Evolutionary conservation across 2,888 invertebrate genomes (phyloP).

Genomic region (Dioctria rufipes): DNA sequence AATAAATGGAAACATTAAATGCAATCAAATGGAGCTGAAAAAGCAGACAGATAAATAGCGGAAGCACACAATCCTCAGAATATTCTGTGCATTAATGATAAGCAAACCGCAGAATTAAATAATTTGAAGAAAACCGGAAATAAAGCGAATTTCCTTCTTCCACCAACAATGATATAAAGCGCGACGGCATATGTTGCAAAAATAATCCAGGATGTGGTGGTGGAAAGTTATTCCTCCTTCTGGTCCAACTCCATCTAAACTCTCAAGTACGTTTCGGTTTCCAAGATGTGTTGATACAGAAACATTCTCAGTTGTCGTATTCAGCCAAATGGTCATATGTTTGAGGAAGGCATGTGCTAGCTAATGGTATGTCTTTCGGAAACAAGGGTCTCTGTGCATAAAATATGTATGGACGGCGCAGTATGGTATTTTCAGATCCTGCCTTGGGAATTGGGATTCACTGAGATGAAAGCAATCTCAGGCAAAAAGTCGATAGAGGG

Average conservation of each 20-base stretch:
- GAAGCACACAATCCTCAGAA: neutral
- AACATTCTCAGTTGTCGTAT: constrained; percentile 37
- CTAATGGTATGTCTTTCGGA: constrained; percentile 36
- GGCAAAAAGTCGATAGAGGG: too few species aligned
- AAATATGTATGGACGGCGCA: constrained; percentile 39
- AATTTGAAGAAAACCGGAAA: constrained; percentile 38
- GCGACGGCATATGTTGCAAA: constrained; percentile 42
- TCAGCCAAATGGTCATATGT: constrained; percentile 37
- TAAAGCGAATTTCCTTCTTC: constrained; percentile 39
- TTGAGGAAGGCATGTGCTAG: constrained; percentile 34
- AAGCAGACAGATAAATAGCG: constrained; percentile 3
- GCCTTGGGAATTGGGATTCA: neutral
- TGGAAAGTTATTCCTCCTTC: constrained; percentile 15
- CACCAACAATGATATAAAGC: constrained; percentile 33
- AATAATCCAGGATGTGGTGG: constrained; percentile 46
- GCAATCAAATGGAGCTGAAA: neutral
- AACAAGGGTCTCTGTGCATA: constrained; percentile 42
- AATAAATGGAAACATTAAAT: constrained; percentile 3
- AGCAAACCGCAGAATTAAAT: constrained; percentile 30
- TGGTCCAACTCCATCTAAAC: constrained; percentile 29
- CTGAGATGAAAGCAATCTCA: constrained; percentile 9
- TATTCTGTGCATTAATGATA: constrained; percentile 26
- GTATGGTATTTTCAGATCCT: neutral
- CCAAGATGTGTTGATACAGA: constrained; percentile 22
- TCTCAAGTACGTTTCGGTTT: neutral